Evolutionary conservation across 2,113 vertebrate genomes (phyloP).

Genomic region (Crotalus tigris): DNA sequence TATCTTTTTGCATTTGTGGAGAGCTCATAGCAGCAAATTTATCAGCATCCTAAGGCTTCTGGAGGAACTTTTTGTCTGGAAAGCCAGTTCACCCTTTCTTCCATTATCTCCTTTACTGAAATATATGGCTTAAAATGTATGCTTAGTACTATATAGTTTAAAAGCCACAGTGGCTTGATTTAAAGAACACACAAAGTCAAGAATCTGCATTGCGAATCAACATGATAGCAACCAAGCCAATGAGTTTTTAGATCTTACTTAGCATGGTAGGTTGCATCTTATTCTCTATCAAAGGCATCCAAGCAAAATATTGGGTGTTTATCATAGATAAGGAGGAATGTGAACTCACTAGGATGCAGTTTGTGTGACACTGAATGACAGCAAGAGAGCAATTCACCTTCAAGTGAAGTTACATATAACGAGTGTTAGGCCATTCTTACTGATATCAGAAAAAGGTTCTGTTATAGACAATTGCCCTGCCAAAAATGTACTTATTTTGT

Average conservation of each 20-base stretch:
- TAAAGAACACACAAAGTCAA: neutral
- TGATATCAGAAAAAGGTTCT: slow-evolving; percentile 11
- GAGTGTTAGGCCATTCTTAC: neutral
- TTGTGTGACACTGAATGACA: neutral
- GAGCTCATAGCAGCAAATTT: neutral
- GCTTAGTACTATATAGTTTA: too few relatives aligned
- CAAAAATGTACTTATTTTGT: neutral
- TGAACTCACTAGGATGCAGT: neutral
- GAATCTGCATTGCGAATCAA: neutral
- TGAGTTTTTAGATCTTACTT: too few relatives aligned
- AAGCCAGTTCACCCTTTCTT: too few relatives aligned
- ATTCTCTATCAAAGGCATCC: neutral
- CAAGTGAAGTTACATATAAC: neutral
- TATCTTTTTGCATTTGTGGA: neutral
- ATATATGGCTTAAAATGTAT: too few relatives aligned
- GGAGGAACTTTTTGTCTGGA: too few relatives aligned
- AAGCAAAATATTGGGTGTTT: neutral
- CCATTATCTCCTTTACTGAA: too few relatives aligned
- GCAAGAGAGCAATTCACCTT: neutral
- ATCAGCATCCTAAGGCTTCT: neutral
- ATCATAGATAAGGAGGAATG: neutral
- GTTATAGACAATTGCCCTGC: neutral
- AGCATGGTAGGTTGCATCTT: neutral
- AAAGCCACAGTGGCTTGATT: neutral
- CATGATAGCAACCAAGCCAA: neutral